Evolutionary conservation across 2,888 invertebrate species (phyloP).

Genomic region (Caenorhabditis virilis): DNA sequence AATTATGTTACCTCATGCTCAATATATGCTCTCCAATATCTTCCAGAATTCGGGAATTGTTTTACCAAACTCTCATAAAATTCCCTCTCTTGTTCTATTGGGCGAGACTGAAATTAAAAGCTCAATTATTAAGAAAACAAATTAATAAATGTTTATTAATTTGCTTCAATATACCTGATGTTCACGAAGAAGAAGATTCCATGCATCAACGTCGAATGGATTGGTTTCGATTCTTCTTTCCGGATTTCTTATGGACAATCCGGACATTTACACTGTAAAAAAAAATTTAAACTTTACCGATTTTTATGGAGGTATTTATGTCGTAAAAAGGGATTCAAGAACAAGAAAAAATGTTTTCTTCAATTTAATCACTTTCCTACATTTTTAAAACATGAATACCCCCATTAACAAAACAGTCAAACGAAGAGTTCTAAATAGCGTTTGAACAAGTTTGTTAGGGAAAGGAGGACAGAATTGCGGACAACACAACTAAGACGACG

Average conservation of each 20-base stretch:
- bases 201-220: conserved; percentile 93
- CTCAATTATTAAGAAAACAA: too few species aligned
- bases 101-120: conserved; percentile 70
- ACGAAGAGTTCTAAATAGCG: too few species aligned
- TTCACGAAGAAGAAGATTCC: conserved; percentile 92
- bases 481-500: too few species aligned
- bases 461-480: too few species aligned
- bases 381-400: too few species aligned
- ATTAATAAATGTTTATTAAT: background rate
- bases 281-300: too few species aligned
- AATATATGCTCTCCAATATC: conserved; percentile 98
- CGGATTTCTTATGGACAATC: conserved; percentile 67
- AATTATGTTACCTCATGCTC: conserved; percentile 82
- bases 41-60: conserved; percentile 92
- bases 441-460: too few species aligned
- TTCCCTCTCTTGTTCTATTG: conserved; percentile 82
- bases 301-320: too few species aligned
- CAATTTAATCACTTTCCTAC: too few species aligned
- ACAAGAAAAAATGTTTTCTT: too few species aligned
- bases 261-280: conserved; percentile 57
- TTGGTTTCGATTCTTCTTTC: conserved; percentile 79
- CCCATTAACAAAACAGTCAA: too few species aligned
- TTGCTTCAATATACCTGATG: conserved; percentile 75
- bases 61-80: conserved; percentile 91
- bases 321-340: too few species aligned